Base-by-base conservation (phyloP, 1,140 invertebrate species). In the Drosophila lini region DNA sequence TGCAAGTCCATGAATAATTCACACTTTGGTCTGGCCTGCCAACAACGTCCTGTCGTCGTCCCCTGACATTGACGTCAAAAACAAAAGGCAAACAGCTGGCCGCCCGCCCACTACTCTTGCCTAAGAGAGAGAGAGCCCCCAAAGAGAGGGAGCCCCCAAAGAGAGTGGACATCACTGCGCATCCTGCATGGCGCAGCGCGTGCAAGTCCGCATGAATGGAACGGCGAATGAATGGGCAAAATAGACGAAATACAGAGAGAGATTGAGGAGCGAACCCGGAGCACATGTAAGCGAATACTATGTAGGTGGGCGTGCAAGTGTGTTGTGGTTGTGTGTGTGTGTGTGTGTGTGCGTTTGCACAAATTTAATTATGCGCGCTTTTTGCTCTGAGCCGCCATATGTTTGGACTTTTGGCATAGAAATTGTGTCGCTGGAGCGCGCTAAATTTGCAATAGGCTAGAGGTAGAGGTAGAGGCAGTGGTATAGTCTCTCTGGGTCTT, bases 361-460 rank as follows among this genome's bases (percentile, higher is more conserved):
- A 88, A 89, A 88, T 88, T 86, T 69, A 86, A 86, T 86, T 88
- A 86, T 86, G 82, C 82, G 82, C 82, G 83, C 71, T 86, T 77
- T 86, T 48, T 57, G 19, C 62, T 28, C 13, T 44, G 28, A 38
- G 32, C 57, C 16, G 67, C 83, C 83, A 86, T 86, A 86, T 86
- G 83, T 77, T 86, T 83, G 76, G 68, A 74, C 61, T 77, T 77
- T 76, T 84, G 78, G 74, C 77, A 84, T 80, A 83, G 80, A 85
- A 88, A 85, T 77, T 75, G 79, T 85, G 70, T 63, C 79, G 75
- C 65, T 59, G 67, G 77, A 74, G 68, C 48, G 73, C 15, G 74
- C 73, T 82, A 80, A 80, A 86, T 89, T 88, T 73, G 82, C 82
- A 82, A 76, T 81, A 69, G 64, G 61, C 63, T 45, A 75, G 58